Base-by-base conservation (phyloP, 2,797 vertebrate genomes). In the Lophotriccus pileatus region DNA sequence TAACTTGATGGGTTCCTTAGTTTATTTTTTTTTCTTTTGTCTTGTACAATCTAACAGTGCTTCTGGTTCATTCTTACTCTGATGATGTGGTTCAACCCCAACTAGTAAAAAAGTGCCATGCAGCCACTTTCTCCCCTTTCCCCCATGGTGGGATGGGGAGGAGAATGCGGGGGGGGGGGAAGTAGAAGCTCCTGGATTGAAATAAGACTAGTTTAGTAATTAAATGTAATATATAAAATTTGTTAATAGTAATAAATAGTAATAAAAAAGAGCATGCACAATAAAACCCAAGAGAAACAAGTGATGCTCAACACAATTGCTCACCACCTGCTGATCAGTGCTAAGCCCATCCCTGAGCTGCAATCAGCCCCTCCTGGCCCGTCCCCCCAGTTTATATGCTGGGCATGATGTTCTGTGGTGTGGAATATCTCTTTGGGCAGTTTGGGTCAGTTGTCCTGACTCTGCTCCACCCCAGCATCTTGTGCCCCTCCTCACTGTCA, bases 121-220 rank as follows among this genome's bases (percentile, higher is more conserved):
- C 37, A 76, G 24, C 55, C 64, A 34, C n/a, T 77, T 64, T 21
- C 17, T 70, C 10, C 9, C 5, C 3, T 34, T 63, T 77, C 12
- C 21, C 10, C 50, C n/a, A 1, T 20, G 2, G 44, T 32, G 44
- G 21, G 24, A 58, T 50, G 20, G 44, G n/a, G 28, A 62, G 19
- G 70, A 39, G 20, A 83, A 63, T 3, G 3, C 4, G 4, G 0
- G 5, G 10, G 3, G 7, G 6, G 17, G 10, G 8, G 32, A n/a
- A 73, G 28, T 18, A 76, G 47, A 43, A 63, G 25, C 32, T 63
- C 13, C 1, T 49, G 32, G 15, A 9, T 39, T 76, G 32, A 89
- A 9, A 55, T n/a, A 83, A 69, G 15, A 56, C 28, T 12, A 82
- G 37, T 76, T 69, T 25, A 76, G 15, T 37, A 43, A n/a, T 21